A percentile compares a stretch with the other conserved stretches of the same genome.
Conservation (phyloP, 2,113 vertebrate genomes). For the Cathartes aura region DNA sequence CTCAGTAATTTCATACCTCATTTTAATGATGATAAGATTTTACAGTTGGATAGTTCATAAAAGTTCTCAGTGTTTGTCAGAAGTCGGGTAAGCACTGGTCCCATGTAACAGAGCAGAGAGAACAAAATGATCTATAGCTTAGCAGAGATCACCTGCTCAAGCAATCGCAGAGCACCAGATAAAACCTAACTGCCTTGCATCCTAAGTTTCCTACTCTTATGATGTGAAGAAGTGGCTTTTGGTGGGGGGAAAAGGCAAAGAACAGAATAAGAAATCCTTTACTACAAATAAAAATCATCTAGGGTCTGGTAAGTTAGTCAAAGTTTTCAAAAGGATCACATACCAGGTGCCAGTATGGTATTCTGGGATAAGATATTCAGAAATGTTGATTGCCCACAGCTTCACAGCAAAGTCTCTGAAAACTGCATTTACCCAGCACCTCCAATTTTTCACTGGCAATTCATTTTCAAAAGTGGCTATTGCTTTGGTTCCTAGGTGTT, state of each 20-base stretch:
- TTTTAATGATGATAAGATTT: neutral
- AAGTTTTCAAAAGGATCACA: neutral
- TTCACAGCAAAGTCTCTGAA: neutral
- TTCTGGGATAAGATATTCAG: neutral
- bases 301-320: neutral
- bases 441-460: neutral
- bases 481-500: neutral
- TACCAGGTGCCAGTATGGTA: neutral
- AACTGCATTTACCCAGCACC: neutral
- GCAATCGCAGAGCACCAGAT: neutral
- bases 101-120: neutral
- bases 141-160: neutral
- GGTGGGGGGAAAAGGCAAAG: neutral
- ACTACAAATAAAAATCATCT: neutral
- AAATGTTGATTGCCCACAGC: neutral
- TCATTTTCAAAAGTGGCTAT: neutral
- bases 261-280: neutral
- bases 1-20: neutral
- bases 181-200: neutral
- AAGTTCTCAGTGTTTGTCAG: neutral
- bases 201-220: neutral
- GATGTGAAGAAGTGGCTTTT: neutral
- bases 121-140: neutral
- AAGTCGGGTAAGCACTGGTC: neutral
- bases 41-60: neutral